Base-by-base conservation (phyloP, 92 coral and sea anemone genomes). In the Zoanthus sociatus region DNA sequence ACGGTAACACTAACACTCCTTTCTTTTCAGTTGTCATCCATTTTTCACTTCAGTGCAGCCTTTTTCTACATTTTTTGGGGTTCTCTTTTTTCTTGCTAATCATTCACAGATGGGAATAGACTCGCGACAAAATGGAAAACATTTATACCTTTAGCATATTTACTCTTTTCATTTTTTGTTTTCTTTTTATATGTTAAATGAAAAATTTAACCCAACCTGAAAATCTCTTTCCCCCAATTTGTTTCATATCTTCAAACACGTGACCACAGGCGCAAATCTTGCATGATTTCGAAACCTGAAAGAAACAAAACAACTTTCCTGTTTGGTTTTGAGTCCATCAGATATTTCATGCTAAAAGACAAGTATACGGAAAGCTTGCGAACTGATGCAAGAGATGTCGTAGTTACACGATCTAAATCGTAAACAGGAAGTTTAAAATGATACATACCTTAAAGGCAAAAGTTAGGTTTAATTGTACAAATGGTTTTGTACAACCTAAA, bases 231-330 rank as follows among this genome's bases (percentile, higher is more conserved):
- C 95, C 95, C 17, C 88, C 93, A 51, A 90, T 79, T 47, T 83
- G 90, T 71, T 90, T 90, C 37, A 64, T 91, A 48, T 88, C 88
- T 46, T 91, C 88, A 12, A 90, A 84, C 53, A 93, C 95, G 76
- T 92, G 95, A 8, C 95, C 95, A 75, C 95, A 92, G n/a, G 82
- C 79, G n/a, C 95, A 92, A n/a, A 89, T 71, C 68, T 86, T 86
- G 47, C 93, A 83, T 13, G 95, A 90, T 74, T 81, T 83, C 20
- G 93, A 84, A 26, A 89, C 72, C 92, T 89, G 89, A 75, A 75
- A 75, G 10, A 7, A 63, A n/a, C 30, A 63, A 16, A 14, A 63
- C 69, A 63, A 18, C 17, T 63, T 20, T 20, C 9, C 32, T 16
- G 20, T 63, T 8, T 9, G n/a, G n/a, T 18, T 21, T 17, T 21